Conservation (phyloP, 2,797 vertebrate genomes). For the Mastacembelus armatus region DNA sequence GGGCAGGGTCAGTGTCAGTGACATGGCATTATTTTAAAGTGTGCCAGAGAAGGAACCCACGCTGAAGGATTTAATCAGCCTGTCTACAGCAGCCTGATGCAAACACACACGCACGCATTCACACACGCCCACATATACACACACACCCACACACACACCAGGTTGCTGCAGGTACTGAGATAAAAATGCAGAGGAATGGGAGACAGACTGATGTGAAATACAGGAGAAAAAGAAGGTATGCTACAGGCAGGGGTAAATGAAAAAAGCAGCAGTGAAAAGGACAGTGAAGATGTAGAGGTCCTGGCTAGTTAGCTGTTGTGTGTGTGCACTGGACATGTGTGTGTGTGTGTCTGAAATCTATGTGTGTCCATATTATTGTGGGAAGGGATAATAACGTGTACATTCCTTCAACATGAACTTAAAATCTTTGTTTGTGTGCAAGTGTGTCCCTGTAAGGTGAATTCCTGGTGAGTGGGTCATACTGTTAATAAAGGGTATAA, state of each 20-base stretch:
- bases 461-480: too few relatives aligned
- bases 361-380: too few relatives aligned
- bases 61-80: conserved; percentile 63
- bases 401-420: too few relatives aligned
- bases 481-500: too few relatives aligned
- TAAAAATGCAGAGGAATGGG: conserved; percentile 46
- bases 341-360: conserved; percentile 24
- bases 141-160: conserved; percentile 9
- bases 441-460: too few relatives aligned
- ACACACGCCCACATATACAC: too few relatives aligned
- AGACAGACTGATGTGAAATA: conserved; percentile 36
- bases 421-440: too few relatives aligned
- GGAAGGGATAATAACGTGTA: too few relatives aligned
- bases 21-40: conserved; percentile 26
- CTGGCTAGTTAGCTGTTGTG: conserved; percentile 2
- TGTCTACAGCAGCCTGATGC: conserved; percentile 35
- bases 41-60: conserved; percentile 40
- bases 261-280: conserved; percentile 36
- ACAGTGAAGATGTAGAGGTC: conserved; percentile 8
- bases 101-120: conserved; percentile 5
- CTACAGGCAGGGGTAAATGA: conserved; percentile 47
- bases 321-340: conserved; percentile 4
- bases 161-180: conserved; percentile 55
- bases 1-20: conserved; percentile 32
- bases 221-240: conserved; percentile 27